Conservation (phyloP, 2,888 invertebrate species). For the Lepidochrysops patricia region DNA sequence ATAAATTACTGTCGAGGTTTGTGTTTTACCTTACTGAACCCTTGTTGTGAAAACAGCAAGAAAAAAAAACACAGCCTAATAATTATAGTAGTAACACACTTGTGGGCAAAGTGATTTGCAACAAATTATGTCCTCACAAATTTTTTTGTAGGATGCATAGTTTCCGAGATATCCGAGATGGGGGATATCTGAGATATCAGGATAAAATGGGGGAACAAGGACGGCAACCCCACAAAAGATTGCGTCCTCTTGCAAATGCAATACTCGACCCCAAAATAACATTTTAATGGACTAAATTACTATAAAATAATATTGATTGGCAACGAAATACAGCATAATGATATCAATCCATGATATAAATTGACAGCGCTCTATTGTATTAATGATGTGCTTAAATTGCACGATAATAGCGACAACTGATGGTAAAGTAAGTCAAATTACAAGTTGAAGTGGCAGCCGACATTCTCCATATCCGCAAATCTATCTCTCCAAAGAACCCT, state of each 20-base stretch:
- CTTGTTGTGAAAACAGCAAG: background rate
- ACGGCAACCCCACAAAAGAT: too few species aligned
- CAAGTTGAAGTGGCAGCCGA: background rate
- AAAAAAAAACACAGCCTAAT: background rate
- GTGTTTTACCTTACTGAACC: background rate
- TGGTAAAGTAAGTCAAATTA: background rate
- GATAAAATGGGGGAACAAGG: too few species aligned
- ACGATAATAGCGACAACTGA: background rate
- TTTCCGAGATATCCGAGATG: too few species aligned
- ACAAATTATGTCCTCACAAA: too few species aligned
- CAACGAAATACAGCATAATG: background rate
- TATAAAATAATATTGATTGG: background rate
- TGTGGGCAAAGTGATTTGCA: too few species aligned
- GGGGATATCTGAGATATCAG: too few species aligned
- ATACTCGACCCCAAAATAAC: too few species aligned
- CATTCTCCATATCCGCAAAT: conserved; percentile 1
- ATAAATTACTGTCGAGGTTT: conserved; percentile 34
- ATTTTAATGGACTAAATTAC: background rate
- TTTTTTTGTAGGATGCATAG: too few species aligned
- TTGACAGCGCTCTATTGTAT: background rate
- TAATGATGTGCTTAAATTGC: background rate
- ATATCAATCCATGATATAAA: background rate
- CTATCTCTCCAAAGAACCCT: conserved; percentile 1
- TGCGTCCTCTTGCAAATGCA: too few species aligned
- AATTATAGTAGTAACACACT: too few species aligned